phyloP scores from a whole-genome alignment of 2,888 invertebrate genomes.

The Diloba caeruleocephala region DNA sequence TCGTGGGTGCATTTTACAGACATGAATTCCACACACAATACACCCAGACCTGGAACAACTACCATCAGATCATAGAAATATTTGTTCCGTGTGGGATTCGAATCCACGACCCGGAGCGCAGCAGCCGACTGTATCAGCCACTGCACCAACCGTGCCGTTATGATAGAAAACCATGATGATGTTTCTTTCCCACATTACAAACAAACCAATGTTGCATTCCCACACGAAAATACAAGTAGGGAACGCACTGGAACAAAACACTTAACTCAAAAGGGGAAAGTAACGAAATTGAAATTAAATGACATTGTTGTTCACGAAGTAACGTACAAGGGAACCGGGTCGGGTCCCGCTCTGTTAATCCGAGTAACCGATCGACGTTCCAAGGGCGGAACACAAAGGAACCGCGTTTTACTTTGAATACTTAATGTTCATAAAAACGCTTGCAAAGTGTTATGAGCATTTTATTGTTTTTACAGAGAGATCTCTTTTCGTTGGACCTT shows the following conservation, averaged over 20 bases:
- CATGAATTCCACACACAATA: too few species aligned
- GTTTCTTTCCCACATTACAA: background rate
- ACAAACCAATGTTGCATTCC: too few species aligned
- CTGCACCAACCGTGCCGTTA: too few species aligned
- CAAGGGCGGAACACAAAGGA: conserved; percentile 69
- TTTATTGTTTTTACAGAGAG: conserved; percentile 9
- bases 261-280: conserved; percentile 42
- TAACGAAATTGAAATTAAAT: conserved; percentile 40
- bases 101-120: too few species aligned
- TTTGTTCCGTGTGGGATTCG: too few species aligned
- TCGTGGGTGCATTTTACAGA: too few species aligned
- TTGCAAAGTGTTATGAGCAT: conserved; percentile 6
- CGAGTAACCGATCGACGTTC: conserved; percentile 62
- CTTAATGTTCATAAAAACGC: conserved; percentile 39
- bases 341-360: conserved; percentile 65
- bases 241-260: conserved; percentile 25
- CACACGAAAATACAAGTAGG: conserved; percentile 11
- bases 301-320: conserved; percentile 40
- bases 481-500: conserved; percentile 2
- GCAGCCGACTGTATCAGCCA: too few species aligned
- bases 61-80: too few species aligned
- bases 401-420: conserved; percentile 51
- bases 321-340: conserved; percentile 41
- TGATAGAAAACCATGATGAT: conserved; percentile 1
- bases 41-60: too few species aligned